These are phyloP conservation scores for Lithobates pipiens DNA, from an alignment of 2,797 vertebrate species.

Conservation along the genomic window DNA sequence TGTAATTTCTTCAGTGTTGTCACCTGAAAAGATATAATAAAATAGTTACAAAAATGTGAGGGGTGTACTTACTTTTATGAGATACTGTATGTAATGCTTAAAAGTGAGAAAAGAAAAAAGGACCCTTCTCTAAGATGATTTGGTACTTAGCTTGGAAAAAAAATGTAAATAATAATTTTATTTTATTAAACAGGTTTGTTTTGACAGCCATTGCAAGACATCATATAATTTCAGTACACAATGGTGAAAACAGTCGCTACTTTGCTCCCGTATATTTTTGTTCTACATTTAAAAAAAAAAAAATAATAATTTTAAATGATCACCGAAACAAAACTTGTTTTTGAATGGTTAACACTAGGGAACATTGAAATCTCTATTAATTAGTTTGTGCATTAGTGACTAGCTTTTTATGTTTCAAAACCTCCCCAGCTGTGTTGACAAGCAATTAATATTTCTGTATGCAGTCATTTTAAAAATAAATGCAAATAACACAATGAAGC, in stretches of 20 bases:
- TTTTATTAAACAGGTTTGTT: constrained; percentile 5
- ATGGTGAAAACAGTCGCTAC: neutral
- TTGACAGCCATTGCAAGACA: constrained; percentile 2
- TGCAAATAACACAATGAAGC: constrained; percentile 45
- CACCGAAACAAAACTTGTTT: constrained; percentile 50
- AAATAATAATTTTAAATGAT: constrained; percentile 25
- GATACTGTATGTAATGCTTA: too few species aligned
- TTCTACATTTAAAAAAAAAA: constrained; percentile 20
- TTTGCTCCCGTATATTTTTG: constrained; percentile 5
- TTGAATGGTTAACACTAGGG: constrained; percentile 50
- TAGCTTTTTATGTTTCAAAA: constrained; percentile 55
- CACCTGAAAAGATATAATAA: too few species aligned
- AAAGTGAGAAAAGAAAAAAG: too few species aligned
- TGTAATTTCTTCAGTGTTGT: too few species aligned
- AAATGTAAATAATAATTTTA: neutral
- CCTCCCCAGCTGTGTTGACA: constrained; percentile 62
- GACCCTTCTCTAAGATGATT: too few species aligned
- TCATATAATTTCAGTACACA: neutral
- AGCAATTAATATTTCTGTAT: constrained; percentile 62
- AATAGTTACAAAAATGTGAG: too few species aligned
- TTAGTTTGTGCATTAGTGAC: constrained; percentile 59
- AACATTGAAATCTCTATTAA: constrained; percentile 59
- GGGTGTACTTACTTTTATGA: too few species aligned
- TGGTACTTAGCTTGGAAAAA: neutral
- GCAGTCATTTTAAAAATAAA: constrained; percentile 47